phyloP scores from a whole-genome alignment of 2,888 invertebrate genomes.

The Omphaloscelis lunosa region DNA sequence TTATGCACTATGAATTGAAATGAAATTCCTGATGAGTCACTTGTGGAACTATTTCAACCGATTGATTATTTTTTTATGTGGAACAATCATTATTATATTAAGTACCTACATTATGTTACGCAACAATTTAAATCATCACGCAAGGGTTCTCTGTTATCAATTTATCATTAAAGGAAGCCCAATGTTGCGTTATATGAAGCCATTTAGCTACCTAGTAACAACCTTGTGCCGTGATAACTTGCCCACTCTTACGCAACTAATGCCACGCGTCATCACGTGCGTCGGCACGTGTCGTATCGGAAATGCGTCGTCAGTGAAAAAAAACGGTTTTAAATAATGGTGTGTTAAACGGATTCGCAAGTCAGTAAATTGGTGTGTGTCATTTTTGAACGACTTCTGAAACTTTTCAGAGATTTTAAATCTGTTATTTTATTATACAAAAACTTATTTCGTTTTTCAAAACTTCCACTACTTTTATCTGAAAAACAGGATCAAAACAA shows the following conservation, averaged over 20 bases:
- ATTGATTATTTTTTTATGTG: neutral
- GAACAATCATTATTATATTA: neutral
- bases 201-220: conserved; percentile 21
- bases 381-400: neutral
- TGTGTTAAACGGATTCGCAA: neutral
- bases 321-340: too few species aligned
- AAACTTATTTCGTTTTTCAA: neutral
- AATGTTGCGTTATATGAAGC: conserved; percentile 49
- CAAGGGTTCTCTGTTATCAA: conserved; percentile 22
- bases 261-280: neutral
- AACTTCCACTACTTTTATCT: too few species aligned
- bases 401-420: too few species aligned
- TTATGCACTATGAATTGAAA: neutral
- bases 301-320: neutral
- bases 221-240: conserved; percentile 60
- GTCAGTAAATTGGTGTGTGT: neutral
- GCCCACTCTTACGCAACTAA: conserved; percentile 26
- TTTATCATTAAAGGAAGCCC: conserved; percentile 55
- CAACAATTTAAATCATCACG: conserved; percentile 18
- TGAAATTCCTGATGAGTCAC: neutral
- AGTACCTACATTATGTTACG: neutral
- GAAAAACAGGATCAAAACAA: too few species aligned
- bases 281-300: conserved; percentile 7
- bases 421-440: too few species aligned
- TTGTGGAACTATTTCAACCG: neutral